phyloP scores from a whole-genome alignment of 1,140 invertebrate species.

The Galendromus occidentalis region DNA sequence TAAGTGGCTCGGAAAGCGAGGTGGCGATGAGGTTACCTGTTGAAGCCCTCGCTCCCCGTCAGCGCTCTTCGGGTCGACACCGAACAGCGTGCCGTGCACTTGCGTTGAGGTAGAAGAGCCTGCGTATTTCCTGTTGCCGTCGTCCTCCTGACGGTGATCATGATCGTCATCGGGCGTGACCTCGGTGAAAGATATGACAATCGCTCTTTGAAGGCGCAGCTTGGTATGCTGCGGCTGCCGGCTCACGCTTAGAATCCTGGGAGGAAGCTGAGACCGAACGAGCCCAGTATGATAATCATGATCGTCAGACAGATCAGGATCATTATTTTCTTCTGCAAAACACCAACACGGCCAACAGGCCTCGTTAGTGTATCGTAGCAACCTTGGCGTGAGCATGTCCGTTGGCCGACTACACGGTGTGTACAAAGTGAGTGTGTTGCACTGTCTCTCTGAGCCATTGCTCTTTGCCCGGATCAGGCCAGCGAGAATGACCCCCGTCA shows the following conservation, averaged over 20 bases:
- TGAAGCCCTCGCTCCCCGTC: no score
- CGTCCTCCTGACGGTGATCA: not conserved
- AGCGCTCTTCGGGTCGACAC: not conserved
- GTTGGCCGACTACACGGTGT: not conserved
- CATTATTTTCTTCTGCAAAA: constrained; percentile 91
- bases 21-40: no score
- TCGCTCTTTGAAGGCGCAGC: not conserved
- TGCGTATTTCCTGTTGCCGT: not conserved
- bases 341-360: not conserved
- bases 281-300: constrained; percentile 58
- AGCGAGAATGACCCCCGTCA: no score
- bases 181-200: not conserved
- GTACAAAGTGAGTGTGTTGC: no score
- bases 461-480: not conserved
- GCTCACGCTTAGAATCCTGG: not conserved
- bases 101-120: not conserved
- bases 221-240: not conserved
- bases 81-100: not conserved
- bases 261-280: constrained; percentile 21
- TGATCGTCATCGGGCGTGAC: not conserved
- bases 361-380: no score
- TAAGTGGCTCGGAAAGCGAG: no score
- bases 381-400: no score
- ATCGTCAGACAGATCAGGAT: constrained; percentile 87
- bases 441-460: no score